Evolutionary conservation across 2,113 vertebrate species (phyloP), one percentile per base, ranked within the genome.

Genomic region (Oreochromis niloticus): DNA sequence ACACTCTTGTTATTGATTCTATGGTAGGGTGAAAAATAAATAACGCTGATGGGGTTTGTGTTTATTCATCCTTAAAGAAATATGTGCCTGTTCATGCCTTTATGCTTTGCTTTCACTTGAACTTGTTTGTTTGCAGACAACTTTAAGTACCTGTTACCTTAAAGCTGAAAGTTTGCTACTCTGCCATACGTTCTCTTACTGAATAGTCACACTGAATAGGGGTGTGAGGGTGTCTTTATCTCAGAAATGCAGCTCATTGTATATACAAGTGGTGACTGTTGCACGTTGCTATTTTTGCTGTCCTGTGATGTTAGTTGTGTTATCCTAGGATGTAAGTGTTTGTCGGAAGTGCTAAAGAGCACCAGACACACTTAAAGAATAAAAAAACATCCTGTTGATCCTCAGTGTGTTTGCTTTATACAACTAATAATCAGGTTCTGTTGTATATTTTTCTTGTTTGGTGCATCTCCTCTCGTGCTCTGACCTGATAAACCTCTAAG

Each of bases 311-410:
- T 36, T 39, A 19, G 30, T 24, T 68, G 71, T 24, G 87, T 85
- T 82, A 90, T 81, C 63, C 50, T 27, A 46, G 82, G 86, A 71
- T 85, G 59, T 66, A 39, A 84, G 84, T 87, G 84, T 88, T 52
- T 88, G 55, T 78, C n/a, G 87, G 90, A 89, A 89, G 84, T 66
- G 27, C 46, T 36, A 68, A 85, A 68, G 2, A 84, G 86, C 59
- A 4, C 57, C 90, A 92, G 85, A 92, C 91, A 88, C 92, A 89
- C 90, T 88, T 71, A 24, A n/a, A 81, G 66, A 57, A 73, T 54
- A 90, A 71, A 61, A 90, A 81, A 90, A 86, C 86, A 89, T 94
- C 92, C 91, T 94, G 90, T 91, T 90, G 91, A 83, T 83, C 79
- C 83, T 84, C 27, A 5, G 52, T 48, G 63, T 87, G 50, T 71